Evolutionary conservation across 2,888 invertebrate genomes (phyloP), one percentile per base, ranked within the genome.

Genomic region (Meganola albula): DNA sequence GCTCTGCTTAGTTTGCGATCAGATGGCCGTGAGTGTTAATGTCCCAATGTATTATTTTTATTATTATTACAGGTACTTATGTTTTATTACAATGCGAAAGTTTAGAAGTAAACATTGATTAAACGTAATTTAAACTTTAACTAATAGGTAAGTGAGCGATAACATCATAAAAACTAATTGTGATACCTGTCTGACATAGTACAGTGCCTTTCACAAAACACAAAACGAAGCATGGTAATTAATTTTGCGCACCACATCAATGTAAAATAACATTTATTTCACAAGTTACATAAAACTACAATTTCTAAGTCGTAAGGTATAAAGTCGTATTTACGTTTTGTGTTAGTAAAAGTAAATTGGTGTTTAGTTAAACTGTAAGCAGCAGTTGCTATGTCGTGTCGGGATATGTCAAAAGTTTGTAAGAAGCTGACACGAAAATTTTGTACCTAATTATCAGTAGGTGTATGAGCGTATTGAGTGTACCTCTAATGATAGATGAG

Each of bases 381-480:
- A 45, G 44, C 53, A 53, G 55, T 44, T 44, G 52, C 53, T 53
- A 47, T 44, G 39, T 40, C 34, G 27, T 53, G 60, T 57, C 56
- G 49, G 51, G 48, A 41, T 33, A 40, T 46, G 55, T 58, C 50
- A 56, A 45, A 53, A 44, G 41, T 37, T n/a, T 49, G 50, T 33
- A 44, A 44, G 44, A 37, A 51, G 42, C 24, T 11, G 24, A 12
- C 11, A 12, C 5, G 24, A n/a, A n/a, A n/a, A n/a, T n/a, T n/a
- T n/a, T n/a, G n/a, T n/a, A n/a, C n/a, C n/a, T n/a, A n/a, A n/a
- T n/a, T n/a, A n/a, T n/a, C n/a, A n/a, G n/a, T n/a, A n/a, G n/a
- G n/a, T n/a, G n/a, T n/a, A n/a, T n/a, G n/a, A n/a, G n/a, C n/a
- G n/a, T n/a, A n/a, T n/a, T n/a, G n/a, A n/a, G n/a, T n/a, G n/a